Base-by-base conservation (phyloP, 2,888 invertebrate genomes). In the Troglohyphantes excavatus region DNA sequence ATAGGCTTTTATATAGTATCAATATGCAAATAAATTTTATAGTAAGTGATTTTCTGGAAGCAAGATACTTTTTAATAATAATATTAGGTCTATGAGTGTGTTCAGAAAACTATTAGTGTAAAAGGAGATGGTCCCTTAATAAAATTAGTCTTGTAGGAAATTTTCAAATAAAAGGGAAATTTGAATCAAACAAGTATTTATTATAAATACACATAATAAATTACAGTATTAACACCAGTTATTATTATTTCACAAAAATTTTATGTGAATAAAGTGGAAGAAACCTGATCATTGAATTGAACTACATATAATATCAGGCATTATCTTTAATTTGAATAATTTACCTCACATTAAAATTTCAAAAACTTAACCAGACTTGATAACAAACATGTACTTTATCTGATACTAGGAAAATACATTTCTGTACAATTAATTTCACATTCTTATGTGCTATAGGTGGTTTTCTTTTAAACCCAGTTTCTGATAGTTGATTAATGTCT, bases 391-490 rank as follows among this genome's bases (percentile, higher is more conserved):
- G 29, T 33, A 82, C 61, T 82, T 76, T 39, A 59, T 78, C 33
- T 29, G 68, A 82, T 43, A 39, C 88, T 88, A 88, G 46, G 88
- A 88, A 88, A 88, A 88, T 88, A 88, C 75, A 61, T 82, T 88
- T 83, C 61, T 83, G 63, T 83, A 83, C 83, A 83, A 61, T 73
- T 68, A 27, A 21, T 67, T 27, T 63, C 63, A 78, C 23, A 63
- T 39, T 78, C 29, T 17, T 39, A 70, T 39, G 11, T 11, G 23
- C 17, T 65, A 23, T 23, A 65, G 9, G 23, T 53, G 13, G 5
- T n/a, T 53, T 53, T 53, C 53, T n/a, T 53, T 17, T 53, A 13
- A 13, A 53, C 13, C 53, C 13, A 53, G n/a, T 53, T 53, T n/a
- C 13, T n/a, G 5, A 53, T 17, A n/a, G 5, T n/a, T 5, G 17